These are phyloP conservation scores for Melanotaenia duboulayi DNA, from an alignment of 2,113 vertebrate genomes.

Conservation along the genomic window DNA sequence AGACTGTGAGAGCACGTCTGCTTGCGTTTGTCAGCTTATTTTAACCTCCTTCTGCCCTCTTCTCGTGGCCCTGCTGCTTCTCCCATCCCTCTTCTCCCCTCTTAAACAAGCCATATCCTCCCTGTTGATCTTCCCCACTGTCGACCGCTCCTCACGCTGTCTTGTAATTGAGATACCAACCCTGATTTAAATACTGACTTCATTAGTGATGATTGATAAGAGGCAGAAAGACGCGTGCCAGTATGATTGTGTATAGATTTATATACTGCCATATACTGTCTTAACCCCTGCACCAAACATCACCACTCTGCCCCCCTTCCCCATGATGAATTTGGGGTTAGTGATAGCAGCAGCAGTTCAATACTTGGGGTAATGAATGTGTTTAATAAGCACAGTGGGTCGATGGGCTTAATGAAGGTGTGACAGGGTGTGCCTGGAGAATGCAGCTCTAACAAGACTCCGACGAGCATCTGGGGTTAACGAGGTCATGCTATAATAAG, in stretches of 20 bases:
- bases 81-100: conserved; percentile 19
- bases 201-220: conserved; percentile 76
- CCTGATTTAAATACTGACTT: conserved; percentile 65
- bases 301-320: conserved; percentile 24
- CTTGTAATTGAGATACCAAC: conserved; percentile 56
- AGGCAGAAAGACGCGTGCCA: conserved; percentile 39
- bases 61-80: conserved; percentile 13
- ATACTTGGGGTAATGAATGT: conserved; percentile 83
- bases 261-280: neutral
- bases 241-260: conserved; percentile 19
- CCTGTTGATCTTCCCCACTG: conserved; percentile 22
- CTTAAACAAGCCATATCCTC: conserved; percentile 51
- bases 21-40: conserved; percentile 29
- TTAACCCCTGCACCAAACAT: conserved; percentile 15
- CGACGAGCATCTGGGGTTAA: conserved; percentile 74
- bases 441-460: conserved; percentile 69
- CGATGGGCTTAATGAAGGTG: conserved; percentile 83
- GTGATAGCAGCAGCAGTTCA: conserved; percentile 67
- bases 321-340: conserved; percentile 59
- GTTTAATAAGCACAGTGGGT: conserved; percentile 82
- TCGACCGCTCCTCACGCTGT: conserved; percentile 1
- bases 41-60: conserved; percentile 14
- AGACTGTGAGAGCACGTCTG: conserved; percentile 15
- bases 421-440: conserved; percentile 74
- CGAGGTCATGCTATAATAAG: conserved; percentile 55